Conservation (phyloP, 2,113 vertebrate species). For the Sialia sialis region DNA sequence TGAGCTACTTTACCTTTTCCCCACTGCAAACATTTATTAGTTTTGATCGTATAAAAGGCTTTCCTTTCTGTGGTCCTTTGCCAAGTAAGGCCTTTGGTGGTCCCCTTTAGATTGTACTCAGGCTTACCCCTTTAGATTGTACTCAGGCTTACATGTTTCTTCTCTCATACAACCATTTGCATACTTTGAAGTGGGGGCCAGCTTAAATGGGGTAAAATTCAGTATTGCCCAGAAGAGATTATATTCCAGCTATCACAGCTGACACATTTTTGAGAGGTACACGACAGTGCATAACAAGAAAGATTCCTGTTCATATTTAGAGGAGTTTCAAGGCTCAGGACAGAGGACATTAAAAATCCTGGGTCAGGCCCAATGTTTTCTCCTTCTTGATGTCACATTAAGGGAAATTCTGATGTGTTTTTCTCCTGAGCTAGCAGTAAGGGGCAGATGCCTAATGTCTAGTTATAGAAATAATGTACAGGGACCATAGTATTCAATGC, state of each 20-base stretch:
- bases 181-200: neutral
- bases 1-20: neutral
- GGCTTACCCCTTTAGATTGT: neutral
- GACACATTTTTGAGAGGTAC: neutral
- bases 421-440: neutral
- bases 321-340: neutral
- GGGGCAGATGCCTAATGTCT: neutral
- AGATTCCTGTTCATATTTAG: neutral
- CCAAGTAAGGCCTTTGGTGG: accelerated
- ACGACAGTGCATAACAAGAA: neutral
- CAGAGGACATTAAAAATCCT: neutral
- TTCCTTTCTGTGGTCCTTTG: neutral
- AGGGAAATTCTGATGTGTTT: neutral
- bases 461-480: neutral
- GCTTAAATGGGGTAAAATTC: neutral
- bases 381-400: neutral
- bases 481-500: neutral
- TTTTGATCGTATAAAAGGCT: neutral
- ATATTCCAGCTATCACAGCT: neutral
- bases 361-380: neutral
- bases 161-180: neutral
- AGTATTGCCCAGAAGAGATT: neutral
- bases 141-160: neutral
- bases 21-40: neutral
- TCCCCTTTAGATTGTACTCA: neutral